phyloP scores from a whole-genome alignment of 2,113 vertebrate genomes.

The Siniperca chuatsi region DNA sequence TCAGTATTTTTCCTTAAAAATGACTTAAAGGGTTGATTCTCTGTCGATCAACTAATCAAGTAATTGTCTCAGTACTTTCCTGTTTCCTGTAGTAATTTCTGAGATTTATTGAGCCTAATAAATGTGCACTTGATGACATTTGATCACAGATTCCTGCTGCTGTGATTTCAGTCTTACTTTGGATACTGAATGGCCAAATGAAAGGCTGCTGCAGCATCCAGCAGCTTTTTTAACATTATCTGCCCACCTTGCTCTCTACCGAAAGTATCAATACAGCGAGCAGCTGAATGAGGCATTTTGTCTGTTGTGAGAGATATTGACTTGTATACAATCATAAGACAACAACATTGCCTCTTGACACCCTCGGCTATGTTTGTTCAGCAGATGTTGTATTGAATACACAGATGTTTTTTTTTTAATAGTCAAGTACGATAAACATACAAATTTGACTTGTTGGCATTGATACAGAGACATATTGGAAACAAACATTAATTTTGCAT shows the following conservation, averaged over 20 bases:
- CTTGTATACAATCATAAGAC: background rate
- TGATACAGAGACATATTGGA: background rate
- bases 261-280: background rate
- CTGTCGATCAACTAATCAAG: background rate
- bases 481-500: background rate
- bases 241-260: background rate
- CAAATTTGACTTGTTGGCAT: background rate
- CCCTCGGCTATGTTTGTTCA: background rate
- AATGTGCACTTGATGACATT: background rate
- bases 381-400: background rate
- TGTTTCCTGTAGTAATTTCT: background rate
- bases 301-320: background rate
- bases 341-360: background rate
- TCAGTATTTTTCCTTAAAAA: background rate
- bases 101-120: background rate
- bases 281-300: background rate
- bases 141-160: background rate
- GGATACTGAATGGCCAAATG: background rate
- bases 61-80: background rate
- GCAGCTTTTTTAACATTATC: background rate
- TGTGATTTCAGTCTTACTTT: background rate
- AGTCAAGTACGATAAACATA: background rate
- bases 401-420: background rate
- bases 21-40: background rate
- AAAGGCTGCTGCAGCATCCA: background rate